phyloP scores from a whole-genome alignment of 2,113 vertebrate genomes.

The Tachuris rubrigastra region DNA sequence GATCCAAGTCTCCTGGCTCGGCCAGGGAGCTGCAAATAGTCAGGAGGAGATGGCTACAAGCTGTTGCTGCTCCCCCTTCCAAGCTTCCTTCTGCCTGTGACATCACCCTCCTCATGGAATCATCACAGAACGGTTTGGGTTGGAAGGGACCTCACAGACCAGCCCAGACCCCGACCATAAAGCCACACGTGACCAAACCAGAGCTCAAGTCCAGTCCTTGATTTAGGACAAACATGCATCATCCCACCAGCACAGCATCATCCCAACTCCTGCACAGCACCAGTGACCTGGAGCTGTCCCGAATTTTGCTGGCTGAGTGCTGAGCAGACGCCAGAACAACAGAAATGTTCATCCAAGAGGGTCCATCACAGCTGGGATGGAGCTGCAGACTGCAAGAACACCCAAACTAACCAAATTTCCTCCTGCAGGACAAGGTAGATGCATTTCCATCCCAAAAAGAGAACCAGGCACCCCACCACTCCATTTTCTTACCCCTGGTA shows the following conservation, averaged over 20 bases:
- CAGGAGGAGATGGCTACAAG: not conserved
- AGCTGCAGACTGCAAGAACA: not conserved
- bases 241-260: not conserved
- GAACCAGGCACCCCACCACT: not conserved
- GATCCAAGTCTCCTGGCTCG: not conserved
- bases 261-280: fast-evolving
- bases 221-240: not conserved
- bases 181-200: not conserved
- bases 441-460: not conserved
- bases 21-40: not conserved
- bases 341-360: not conserved
- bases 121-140: not conserved
- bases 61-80: not conserved
- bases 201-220: not conserved
- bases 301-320: fast-evolving
- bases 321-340: not conserved
- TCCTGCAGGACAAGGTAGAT: not conserved
- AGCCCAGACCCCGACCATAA: not conserved
- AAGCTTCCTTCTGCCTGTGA: not conserved
- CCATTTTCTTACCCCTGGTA: fast-evolving
- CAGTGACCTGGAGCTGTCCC: not conserved
- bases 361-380: not conserved
- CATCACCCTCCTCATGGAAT: not conserved
- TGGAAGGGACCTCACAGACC: too few species aligned
- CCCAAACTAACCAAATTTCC: not conserved